Evolutionary conservation across 1,140 invertebrate species (phyloP).

Genomic region (Danaus melanippus): DNA sequence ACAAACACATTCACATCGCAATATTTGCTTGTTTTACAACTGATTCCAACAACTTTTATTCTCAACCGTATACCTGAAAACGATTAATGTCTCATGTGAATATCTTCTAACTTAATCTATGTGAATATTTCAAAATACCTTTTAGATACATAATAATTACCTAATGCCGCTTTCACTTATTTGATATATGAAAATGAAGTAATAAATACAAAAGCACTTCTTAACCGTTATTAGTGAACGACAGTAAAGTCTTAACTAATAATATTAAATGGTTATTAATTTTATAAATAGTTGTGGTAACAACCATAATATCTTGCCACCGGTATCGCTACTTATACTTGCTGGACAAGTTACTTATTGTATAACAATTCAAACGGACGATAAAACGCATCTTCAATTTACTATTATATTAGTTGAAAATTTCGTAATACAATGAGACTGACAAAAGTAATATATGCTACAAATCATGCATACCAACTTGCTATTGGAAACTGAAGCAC

Average conservation of each 20-base stretch:
- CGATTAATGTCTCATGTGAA: too few relatives aligned
- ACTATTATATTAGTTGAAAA: slow-evolving; percentile 32
- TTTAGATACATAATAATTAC: too few relatives aligned
- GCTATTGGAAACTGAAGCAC: slow-evolving; percentile 47
- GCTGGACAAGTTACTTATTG: not conserved
- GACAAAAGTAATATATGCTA: slow-evolving; percentile 33
- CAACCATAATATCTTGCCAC: too few relatives aligned
- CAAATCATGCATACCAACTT: slow-evolving; percentile 51
- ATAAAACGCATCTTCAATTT: slow-evolving; percentile 9
- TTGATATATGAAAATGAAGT: too few relatives aligned
- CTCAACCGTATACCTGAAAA: not conserved
- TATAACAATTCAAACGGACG: slow-evolving; percentile 6
- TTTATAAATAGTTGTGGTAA: too few relatives aligned
- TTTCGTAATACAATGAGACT: slow-evolving; percentile 39
- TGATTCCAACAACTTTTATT: slow-evolving; percentile 22
- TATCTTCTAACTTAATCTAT: not conserved
- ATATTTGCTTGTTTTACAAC: slow-evolving; percentile 45
- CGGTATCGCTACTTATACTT: too few relatives aligned
- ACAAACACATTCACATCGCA: slow-evolving; percentile 49
- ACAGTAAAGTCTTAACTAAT: too few relatives aligned
- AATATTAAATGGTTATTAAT: too few relatives aligned
- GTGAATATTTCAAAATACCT: not conserved
- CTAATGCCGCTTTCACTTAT: too few relatives aligned
- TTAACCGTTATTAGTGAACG: too few relatives aligned
- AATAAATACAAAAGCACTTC: too few relatives aligned